These are phyloP conservation scores for Isichthys henryi DNA, from an alignment of 2,113 vertebrate genomes.

Conservation along the genomic window DNA sequence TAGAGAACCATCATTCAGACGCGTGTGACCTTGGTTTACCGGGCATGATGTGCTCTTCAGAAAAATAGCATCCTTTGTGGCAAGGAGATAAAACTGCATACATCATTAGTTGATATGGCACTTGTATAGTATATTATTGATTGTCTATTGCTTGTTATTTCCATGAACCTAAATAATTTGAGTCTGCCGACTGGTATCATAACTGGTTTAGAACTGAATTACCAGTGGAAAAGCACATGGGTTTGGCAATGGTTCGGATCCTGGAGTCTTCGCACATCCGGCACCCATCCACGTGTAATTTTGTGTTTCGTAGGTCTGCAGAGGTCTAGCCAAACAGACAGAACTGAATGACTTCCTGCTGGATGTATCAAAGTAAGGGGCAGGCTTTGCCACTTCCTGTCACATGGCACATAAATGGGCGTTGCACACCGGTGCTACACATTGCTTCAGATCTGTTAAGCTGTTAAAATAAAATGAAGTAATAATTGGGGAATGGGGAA, in stretches of 20 bases:
- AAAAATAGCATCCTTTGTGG: not conserved
- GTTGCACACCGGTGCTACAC: not conserved
- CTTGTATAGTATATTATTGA: not conserved
- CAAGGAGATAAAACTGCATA: not conserved
- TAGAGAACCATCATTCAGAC: not conserved
- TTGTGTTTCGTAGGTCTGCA: constrained; percentile 71
- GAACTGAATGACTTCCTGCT: constrained; percentile 97
- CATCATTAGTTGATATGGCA: not conserved
- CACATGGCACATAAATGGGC: not conserved
- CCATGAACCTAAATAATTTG: not conserved
- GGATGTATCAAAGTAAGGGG: constrained; percentile 95
- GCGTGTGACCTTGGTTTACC: not conserved
- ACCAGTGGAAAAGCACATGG: not conserved
- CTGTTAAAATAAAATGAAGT: not conserved
- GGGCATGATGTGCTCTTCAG: not conserved
- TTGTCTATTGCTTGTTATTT: not conserved
- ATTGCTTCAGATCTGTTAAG: not conserved
- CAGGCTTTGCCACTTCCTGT: not conserved
- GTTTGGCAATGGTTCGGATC: not conserved
- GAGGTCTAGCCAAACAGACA: constrained; percentile 95
- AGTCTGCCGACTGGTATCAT: not conserved
- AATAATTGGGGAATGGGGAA: not conserved
- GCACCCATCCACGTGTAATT: constrained; percentile 19
- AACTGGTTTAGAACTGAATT: not conserved
- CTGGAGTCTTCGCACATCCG: not conserved